Evolutionary conservation across 2,113 vertebrate genomes (phyloP).

Genomic region (Dipodomys merriami): DNA sequence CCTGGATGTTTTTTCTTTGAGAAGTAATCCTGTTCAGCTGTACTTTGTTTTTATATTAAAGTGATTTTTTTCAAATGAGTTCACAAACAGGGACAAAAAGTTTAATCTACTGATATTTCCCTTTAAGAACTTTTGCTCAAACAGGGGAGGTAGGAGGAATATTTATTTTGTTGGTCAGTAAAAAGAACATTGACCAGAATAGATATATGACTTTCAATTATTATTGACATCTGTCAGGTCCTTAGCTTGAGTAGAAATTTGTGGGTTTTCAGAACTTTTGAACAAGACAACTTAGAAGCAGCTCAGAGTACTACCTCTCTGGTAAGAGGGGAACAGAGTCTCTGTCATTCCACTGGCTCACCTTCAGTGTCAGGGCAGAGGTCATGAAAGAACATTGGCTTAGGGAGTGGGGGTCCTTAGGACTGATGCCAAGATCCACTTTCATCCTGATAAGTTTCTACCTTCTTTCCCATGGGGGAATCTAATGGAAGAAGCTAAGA

Average conservation of each 20-base stretch:
- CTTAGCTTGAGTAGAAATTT: background rate
- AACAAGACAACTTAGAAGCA: background rate
- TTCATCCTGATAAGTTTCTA: background rate
- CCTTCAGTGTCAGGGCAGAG: background rate
- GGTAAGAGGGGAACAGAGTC: background rate
- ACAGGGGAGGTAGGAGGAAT: background rate
- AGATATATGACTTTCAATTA: accelerated
- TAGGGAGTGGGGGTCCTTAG: background rate
- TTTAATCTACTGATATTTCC: background rate
- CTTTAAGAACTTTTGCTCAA: conserved; percentile 16
- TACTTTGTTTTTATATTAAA: background rate
- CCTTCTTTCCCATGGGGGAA: background rate
- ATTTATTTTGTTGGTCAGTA: background rate
- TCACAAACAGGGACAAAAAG: background rate
- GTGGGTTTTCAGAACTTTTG: background rate
- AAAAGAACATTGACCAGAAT: background rate
- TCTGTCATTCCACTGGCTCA: background rate
- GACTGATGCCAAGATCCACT: background rate
- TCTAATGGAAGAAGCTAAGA: background rate
- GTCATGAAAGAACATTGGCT: no score
- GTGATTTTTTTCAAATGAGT: background rate
- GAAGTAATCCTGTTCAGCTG: background rate
- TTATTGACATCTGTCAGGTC: no score
- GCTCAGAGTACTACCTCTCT: background rate
- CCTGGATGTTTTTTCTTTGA: background rate